These are phyloP conservation scores for Beroe forskalii DNA, from an alignment of 37 sponge, comb jelly and placozoan species.

Conservation along the genomic window DNA sequence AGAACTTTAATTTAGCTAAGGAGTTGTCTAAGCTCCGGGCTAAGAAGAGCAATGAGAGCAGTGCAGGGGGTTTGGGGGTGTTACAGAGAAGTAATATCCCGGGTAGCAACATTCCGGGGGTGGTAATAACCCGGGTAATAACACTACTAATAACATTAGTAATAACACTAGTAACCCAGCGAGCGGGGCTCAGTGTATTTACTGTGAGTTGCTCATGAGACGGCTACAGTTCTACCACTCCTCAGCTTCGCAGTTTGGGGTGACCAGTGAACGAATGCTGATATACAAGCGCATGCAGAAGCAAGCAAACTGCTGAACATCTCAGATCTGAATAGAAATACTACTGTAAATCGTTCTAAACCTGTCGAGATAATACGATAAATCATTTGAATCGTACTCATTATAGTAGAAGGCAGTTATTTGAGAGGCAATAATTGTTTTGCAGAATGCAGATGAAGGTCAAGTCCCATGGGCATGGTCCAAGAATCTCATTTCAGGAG, in stretches of 20 bases:
- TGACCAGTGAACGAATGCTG: slow-evolving; percentile 61
- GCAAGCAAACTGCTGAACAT: slow-evolving; percentile 10
- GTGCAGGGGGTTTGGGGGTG: neutral
- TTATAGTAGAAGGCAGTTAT: too few relatives aligned
- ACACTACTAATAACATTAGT: neutral
- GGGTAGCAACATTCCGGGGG: too few relatives aligned
- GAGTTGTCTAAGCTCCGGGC: slow-evolving; percentile 9
- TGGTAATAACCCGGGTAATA: neutral
- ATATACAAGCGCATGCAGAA: slow-evolving; percentile 60
- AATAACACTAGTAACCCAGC: too few relatives aligned
- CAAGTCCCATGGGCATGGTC: too few relatives aligned
- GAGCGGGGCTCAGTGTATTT: neutral
- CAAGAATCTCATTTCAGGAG: too few relatives aligned
- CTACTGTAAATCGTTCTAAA: too few relatives aligned
- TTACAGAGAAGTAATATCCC: neutral
- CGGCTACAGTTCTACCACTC: slow-evolving; percentile 17
- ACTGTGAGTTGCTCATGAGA: slow-evolving; percentile 43
- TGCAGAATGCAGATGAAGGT: too few relatives aligned
- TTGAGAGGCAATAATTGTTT: too few relatives aligned
- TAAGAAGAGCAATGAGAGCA: neutral
- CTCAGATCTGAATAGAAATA: too few relatives aligned
- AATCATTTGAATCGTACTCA: too few relatives aligned
- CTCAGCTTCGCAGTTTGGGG: slow-evolving; percentile 20
- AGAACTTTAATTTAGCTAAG: slow-evolving; percentile 1
- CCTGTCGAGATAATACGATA: too few relatives aligned